Conservation (phyloP, 2,888 invertebrate species). For the Microctonus aethiopoides region DNA sequence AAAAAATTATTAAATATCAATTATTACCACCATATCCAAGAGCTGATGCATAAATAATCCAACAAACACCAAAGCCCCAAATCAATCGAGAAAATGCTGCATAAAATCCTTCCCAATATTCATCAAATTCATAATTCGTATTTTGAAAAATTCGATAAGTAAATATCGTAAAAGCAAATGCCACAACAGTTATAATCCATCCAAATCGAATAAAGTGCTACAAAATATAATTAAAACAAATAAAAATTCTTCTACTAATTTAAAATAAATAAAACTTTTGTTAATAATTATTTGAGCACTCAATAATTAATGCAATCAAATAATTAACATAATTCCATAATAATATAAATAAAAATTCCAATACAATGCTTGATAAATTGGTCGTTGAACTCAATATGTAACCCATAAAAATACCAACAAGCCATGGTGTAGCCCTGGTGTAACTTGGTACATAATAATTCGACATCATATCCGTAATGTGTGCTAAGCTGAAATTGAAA, state of each 20-base stretch:
- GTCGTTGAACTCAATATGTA: slow-evolving; percentile 30
- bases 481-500: background rate
- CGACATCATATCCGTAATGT: background rate
- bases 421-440: slow-evolving; percentile 41
- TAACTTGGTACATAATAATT: slow-evolving; percentile 40
- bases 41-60: slow-evolving; percentile 70
- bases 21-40: slow-evolving; percentile 68
- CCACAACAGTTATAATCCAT: slow-evolving; percentile 41
- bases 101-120: slow-evolving; percentile 63
- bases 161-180: slow-evolving; percentile 43
- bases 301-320: background rate
- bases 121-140: slow-evolving; percentile 58
- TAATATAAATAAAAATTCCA: background rate
- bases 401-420: slow-evolving; percentile 43
- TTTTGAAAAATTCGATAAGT: slow-evolving; percentile 51
- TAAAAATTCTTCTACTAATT: background rate
- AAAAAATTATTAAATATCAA: background rate
- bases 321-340: background rate
- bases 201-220: slow-evolving; percentile 39
- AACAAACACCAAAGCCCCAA: slow-evolving; percentile 68
- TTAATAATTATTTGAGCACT: background rate
- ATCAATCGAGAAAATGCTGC: slow-evolving; percentile 64
- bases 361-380: slow-evolving; percentile 20
- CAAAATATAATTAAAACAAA: background rate
- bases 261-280: background rate